phyloP scores from a whole-genome alignment of 2,797 vertebrate species.

The Siniperca scherzeri region DNA sequence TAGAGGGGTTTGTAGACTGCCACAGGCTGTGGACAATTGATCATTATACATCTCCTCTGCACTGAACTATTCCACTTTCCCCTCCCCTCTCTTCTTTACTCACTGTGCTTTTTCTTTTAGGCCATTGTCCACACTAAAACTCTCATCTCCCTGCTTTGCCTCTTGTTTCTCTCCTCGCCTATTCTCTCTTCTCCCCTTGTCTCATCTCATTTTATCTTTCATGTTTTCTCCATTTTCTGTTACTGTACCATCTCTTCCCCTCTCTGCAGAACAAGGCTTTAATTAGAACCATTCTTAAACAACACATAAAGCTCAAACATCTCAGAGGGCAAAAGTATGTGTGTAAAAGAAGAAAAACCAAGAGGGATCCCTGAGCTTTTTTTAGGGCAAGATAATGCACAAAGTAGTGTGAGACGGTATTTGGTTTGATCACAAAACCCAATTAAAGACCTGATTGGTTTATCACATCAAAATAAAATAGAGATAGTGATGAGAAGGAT shows the following conservation, averaged over 20 bases:
- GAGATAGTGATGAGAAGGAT: neutral
- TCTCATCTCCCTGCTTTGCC: neutral
- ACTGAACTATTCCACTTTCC: slow-evolving; percentile 12
- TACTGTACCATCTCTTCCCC: neutral
- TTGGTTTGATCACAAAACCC: slow-evolving; percentile 2
- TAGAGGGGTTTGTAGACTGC: slow-evolving; percentile 60
- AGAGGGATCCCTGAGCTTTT: neutral
- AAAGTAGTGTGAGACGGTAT: neutral
- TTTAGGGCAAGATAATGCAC: neutral
- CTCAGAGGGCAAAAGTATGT: neutral
- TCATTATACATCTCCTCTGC: slow-evolving; percentile 61
- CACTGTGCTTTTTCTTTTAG: slow-evolving; percentile 26
- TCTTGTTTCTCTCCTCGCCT: neutral
- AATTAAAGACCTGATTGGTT: neutral
- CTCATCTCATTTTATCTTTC: neutral
- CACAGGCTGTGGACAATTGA: slow-evolving; percentile 59
- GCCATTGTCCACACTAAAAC: slow-evolving; percentile 8
- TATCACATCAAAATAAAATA: neutral
- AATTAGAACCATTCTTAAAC: slow-evolving; percentile 8
- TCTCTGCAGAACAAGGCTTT: neutral
- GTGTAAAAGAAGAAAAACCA: neutral
- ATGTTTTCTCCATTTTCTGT: neutral
- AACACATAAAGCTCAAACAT: neutral
- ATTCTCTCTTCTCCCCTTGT: neutral
- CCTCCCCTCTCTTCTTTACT: neutral